phyloP scores from a whole-genome alignment of 2,113 vertebrate genomes.

The Rallus limicola region DNA sequence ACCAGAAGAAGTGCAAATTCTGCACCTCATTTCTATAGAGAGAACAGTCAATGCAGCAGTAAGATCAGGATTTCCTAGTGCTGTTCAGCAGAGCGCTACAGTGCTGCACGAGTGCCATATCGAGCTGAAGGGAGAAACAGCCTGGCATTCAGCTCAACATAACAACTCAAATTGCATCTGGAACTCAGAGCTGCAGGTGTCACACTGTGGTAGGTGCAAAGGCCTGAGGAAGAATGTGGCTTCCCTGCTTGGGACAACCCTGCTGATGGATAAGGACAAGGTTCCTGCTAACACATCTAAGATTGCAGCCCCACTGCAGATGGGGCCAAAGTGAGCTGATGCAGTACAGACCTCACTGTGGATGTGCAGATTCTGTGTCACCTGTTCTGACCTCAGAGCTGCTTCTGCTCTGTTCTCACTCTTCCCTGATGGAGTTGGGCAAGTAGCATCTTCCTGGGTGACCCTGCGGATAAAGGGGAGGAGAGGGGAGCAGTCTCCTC shows the following conservation, averaged over 20 bases:
- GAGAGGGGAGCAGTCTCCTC: not conserved
- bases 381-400: not conserved
- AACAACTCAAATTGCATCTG: not conserved
- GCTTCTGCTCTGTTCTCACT: not conserved
- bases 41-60: not conserved
- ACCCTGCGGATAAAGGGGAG: not conserved
- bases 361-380: not conserved
- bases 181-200: not conserved
- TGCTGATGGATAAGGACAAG: not conserved
- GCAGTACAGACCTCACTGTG: not conserved
- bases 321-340: not conserved
- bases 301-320: not conserved
- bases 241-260: not conserved
- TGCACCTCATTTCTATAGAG: not conserved
- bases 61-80: not conserved
- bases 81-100: not conserved
- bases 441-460: not conserved
- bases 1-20: not conserved
- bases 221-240: not conserved
- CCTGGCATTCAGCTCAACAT: accelerated
- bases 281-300: not conserved
- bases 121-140: not conserved
- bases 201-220: not conserved
- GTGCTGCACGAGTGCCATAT: not conserved
- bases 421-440: not conserved